Conservation (phyloP, 30 jellyfish, hydroid and myxozoan species). For the Morbakka virulenta region DNA sequence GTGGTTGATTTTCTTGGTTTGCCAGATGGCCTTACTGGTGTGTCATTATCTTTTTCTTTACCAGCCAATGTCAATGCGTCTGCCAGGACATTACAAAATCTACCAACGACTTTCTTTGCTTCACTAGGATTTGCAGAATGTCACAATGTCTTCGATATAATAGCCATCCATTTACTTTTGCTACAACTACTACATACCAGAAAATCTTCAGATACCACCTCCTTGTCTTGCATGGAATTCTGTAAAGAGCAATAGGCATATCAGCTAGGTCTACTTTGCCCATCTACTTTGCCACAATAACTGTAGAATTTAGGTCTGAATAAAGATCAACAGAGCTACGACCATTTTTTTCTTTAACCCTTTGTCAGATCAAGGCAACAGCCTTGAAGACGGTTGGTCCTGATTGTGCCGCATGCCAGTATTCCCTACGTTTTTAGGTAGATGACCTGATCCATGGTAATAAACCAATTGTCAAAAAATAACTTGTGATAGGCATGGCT, state of each 20-base stretch:
- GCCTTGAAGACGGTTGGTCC: conserved; percentile 51
- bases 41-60: too few species aligned
- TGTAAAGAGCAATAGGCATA: conserved; percentile 48
- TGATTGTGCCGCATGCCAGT: conserved; percentile 60
- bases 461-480: conserved; percentile 66
- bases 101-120: neutral
- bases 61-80: conserved; percentile 28
- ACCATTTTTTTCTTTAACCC: conserved; percentile 31
- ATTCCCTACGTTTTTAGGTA: conserved; percentile 34
- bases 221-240: conserved; percentile 42
- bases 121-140: neutral
- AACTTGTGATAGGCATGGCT: conserved; percentile 21
- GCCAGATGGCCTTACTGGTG: too few species aligned
- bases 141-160: conserved; percentile 70
- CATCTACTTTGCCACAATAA: conserved; percentile 56
- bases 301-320: conserved; percentile 51
- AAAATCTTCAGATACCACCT: conserved; percentile 65
- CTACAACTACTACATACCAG: conserved; percentile 67
- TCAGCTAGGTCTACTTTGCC: conserved; percentile 72
- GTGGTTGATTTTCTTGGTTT: conserved; percentile 12
- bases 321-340: conserved; percentile 46
- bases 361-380: conserved; percentile 51
- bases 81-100: conserved; percentile 4
- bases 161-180: conserved; percentile 71
- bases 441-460: conserved; percentile 37